A percentile compares a stretch with the other conserved stretches of the same genome.
Evolutionary conservation across 1,140 invertebrate genomes (phyloP).

Genomic region (Pachyrhynchus sulphureomaculatus): DNA sequence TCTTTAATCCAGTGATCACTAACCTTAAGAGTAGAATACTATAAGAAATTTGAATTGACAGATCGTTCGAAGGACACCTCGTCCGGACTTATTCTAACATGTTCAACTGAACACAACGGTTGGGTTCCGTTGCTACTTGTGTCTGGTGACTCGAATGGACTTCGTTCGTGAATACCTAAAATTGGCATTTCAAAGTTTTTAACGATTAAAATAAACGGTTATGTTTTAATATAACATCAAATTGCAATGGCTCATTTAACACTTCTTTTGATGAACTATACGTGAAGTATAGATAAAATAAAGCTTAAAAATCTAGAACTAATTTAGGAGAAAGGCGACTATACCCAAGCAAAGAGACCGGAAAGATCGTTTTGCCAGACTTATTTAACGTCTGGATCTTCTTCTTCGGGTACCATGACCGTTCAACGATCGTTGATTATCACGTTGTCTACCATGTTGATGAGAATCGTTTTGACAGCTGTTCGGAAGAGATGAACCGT

Average conservation of each 20-base stretch:
- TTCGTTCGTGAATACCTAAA: conserved; percentile 30
- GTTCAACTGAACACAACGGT: conserved; percentile 27
- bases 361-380: too few relatives aligned
- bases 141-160: conserved; percentile 30
- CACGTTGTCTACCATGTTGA: too few relatives aligned
- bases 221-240: background rate
- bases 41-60: conserved; percentile 28
- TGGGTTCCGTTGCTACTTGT: conserved; percentile 14
- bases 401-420: too few relatives aligned
- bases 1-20: background rate
- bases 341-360: too few relatives aligned
- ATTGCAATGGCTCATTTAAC: background rate
- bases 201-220: background rate
- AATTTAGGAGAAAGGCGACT: too few relatives aligned
- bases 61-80: conserved; percentile 41
- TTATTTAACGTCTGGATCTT: too few relatives aligned
- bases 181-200: background rate
- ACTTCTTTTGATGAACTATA: too few relatives aligned
- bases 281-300: too few relatives aligned
- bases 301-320: too few relatives aligned
- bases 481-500: too few relatives aligned
- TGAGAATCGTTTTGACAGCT: too few relatives aligned
- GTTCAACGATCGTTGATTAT: too few relatives aligned
- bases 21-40: conserved; percentile 5
- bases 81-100: conserved; percentile 39